Conservation (phyloP, 2,113 vertebrate genomes). For the Ctenodactylus gundi region DNA sequence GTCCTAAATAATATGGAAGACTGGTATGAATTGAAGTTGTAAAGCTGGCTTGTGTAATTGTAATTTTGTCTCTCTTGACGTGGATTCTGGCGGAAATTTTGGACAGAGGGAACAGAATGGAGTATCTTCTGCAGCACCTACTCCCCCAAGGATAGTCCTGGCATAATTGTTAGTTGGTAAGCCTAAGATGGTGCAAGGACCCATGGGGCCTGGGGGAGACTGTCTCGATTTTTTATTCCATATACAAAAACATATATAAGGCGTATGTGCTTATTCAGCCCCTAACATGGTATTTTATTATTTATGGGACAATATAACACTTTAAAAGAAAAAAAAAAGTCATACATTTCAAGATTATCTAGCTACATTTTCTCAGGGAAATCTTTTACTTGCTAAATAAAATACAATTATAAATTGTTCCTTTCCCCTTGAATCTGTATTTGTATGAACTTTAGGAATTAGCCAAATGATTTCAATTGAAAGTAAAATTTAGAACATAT, state of each 20-base stretch:
- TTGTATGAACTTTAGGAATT: background rate
- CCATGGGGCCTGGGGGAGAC: no score
- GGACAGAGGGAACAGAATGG: background rate
- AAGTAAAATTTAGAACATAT: background rate
- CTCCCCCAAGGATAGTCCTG: background rate
- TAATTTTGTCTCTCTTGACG: background rate
- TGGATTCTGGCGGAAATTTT: background rate
- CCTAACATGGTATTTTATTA: background rate
- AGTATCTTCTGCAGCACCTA: accelerated
- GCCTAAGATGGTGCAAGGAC: no score
- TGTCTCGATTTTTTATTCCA: no score
- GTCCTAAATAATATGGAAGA: background rate
- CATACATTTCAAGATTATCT: background rate
- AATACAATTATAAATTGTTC: background rate
- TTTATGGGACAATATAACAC: background rate
- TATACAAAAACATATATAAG: background rate
- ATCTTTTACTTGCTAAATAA: background rate
- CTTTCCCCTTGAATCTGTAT: background rate
- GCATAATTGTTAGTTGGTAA: background rate
- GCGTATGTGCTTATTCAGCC: background rate
- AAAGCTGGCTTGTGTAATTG: background rate
- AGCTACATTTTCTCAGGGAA: background rate
- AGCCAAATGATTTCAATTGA: background rate
- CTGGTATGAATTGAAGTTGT: background rate
- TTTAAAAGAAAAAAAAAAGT: background rate